Conservation (phyloP, 2,888 invertebrate species). For the Apodemia hepburni region DNA sequence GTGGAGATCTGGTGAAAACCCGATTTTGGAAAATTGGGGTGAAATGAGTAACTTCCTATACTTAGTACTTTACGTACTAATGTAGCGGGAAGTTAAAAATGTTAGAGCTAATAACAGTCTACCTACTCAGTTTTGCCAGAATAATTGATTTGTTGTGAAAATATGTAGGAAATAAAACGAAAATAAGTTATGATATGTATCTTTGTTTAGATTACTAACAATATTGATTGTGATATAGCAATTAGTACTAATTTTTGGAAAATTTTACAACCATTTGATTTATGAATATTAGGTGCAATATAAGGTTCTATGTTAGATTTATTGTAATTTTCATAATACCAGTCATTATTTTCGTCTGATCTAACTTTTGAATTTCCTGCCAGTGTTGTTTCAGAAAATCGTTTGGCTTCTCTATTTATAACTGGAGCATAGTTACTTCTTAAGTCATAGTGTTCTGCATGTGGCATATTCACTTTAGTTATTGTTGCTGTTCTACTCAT, state of each 20-base stretch:
- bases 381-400: constrained; percentile 56
- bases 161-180: no score
- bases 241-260: constrained; percentile 26
- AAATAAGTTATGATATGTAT: background rate
- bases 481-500: constrained; percentile 64
- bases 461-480: constrained; percentile 66
- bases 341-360: constrained; percentile 82
- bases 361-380: constrained; percentile 66
- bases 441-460: constrained; percentile 52
- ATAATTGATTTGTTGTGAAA: no score
- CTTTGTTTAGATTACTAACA: background rate
- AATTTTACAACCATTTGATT: constrained; percentile 37
- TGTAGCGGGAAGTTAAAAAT: no score
- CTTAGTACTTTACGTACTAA: no score
- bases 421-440: constrained; percentile 57
- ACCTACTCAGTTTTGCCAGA: no score
- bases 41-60: no score
- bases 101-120: no score
- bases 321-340: constrained; percentile 94
- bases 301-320: constrained; percentile 77
- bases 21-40: no score
- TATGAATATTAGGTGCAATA: constrained; percentile 61
- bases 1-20: no score
- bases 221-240: constrained; percentile 23
- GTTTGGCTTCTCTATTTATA: constrained; percentile 63